Percentiles rank a stretch among this genome's conserved stretches.
These are phyloP conservation scores for Pandemis corylana DNA, from an alignment of 2,888 invertebrate genomes.

Conservation along the genomic window DNA sequence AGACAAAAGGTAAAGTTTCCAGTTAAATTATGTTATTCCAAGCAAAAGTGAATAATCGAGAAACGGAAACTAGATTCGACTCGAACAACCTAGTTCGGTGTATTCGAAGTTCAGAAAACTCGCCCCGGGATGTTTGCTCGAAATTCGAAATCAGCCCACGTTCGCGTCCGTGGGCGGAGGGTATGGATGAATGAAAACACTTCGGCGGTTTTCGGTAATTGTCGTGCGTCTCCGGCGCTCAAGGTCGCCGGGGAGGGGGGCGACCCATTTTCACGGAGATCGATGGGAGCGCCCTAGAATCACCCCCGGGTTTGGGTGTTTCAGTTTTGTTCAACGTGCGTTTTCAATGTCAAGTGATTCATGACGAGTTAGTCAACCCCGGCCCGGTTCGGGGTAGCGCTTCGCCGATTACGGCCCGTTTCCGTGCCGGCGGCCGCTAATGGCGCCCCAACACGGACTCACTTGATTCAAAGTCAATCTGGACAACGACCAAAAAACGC, in stretches of 20 bases:
- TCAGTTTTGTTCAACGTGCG: slow-evolving; percentile 61
- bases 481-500: slow-evolving; percentile 8
- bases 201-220: slow-evolving; percentile 66
- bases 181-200: slow-evolving; percentile 73
- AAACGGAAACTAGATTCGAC: slow-evolving; percentile 20
- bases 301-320: slow-evolving; percentile 68
- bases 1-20: slow-evolving; percentile 2
- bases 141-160: slow-evolving; percentile 52
- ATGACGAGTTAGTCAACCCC: slow-evolving; percentile 52
- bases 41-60: slow-evolving; percentile 13
- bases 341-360: slow-evolving; percentile 83
- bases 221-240: slow-evolving; percentile 67
- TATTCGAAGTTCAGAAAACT: slow-evolving; percentile 24
- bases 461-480: slow-evolving; percentile 26
- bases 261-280: slow-evolving; percentile 79
- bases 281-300: slow-evolving; percentile 77
- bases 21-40: slow-evolving; percentile 5
- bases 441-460: slow-evolving; percentile 34
- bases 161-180: slow-evolving; percentile 56
- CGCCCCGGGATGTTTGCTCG: slow-evolving; percentile 27
- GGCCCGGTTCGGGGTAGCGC: slow-evolving; percentile 52
- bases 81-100: slow-evolving; percentile 39
- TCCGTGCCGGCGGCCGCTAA: slow-evolving; percentile 67
- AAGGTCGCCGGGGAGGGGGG: slow-evolving; percentile 70
- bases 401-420: slow-evolving; percentile 67